phyloP scores from a whole-genome alignment of 1,140 invertebrate species.

The Himalopsyche phryganea region DNA sequence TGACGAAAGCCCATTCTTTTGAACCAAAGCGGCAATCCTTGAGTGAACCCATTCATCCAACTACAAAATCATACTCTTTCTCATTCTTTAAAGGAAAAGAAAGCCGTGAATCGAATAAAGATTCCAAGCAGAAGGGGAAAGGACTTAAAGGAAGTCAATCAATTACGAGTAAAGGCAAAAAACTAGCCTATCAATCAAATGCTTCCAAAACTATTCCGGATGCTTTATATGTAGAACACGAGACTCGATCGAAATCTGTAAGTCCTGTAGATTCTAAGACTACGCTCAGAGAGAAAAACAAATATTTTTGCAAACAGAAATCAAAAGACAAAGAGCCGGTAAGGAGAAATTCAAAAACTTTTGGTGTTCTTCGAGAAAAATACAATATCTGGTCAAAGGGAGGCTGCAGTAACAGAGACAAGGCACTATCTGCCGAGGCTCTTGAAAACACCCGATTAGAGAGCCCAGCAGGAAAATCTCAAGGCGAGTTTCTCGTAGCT shows the following conservation, averaged over 20 bases:
- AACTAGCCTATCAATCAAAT: background rate
- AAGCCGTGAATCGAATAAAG: conserved; percentile 1
- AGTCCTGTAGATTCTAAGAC: background rate
- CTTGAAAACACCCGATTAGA: conserved; percentile 41
- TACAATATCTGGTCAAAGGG: conserved; percentile 26
- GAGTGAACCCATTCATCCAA: background rate
- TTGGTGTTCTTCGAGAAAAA: conserved; percentile 8
- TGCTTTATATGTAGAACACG: background rate
- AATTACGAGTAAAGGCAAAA: conserved; percentile 5
- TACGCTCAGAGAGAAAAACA: conserved; percentile 14
- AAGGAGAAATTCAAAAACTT: conserved; percentile 22
- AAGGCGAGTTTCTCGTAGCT: conserved; percentile 59
- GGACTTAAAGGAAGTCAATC: conserved; percentile 5
- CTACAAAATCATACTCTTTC: conserved; percentile 14
- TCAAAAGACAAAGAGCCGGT: conserved; percentile 27
- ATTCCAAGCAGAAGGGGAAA: conserved; percentile 7
- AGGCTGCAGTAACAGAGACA: conserved; percentile 43
- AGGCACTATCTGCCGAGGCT: conserved; percentile 38
- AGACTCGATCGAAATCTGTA: background rate
- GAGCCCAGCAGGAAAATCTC: conserved; percentile 35
- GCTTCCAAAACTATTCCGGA: background rate
- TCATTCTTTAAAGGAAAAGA: conserved; percentile 28
- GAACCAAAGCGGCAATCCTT: conserved; percentile 1
- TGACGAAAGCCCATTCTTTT: background rate
- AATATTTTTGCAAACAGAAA: conserved; percentile 39